Percentiles rank a stretch among this genome's conserved stretches.
phyloP scores from a whole-genome alignment of 2,888 invertebrate genomes.

The Meiosimyza decipiens region DNA sequence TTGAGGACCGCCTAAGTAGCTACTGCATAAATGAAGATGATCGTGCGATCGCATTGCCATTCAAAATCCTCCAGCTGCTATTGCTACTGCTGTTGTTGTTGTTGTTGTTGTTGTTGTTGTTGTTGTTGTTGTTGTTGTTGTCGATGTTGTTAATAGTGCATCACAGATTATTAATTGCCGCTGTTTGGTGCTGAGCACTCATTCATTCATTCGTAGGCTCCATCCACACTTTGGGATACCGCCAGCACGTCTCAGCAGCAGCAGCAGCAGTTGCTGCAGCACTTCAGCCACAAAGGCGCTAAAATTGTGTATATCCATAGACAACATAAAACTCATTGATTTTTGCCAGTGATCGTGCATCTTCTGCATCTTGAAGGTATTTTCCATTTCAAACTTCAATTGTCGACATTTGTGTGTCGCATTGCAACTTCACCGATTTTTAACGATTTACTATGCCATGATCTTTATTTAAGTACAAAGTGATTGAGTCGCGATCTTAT shows the following conservation, averaged over 20 bases:
- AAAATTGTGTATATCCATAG: not conserved
- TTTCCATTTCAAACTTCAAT: not conserved
- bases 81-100: constrained; percentile 42
- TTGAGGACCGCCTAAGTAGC: constrained; percentile 20
- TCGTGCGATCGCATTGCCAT: not conserved
- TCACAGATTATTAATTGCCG: constrained; percentile 47
- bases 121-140: constrained; percentile 10
- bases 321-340: constrained; percentile 10
- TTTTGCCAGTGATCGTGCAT: not conserved
- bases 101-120: constrained; percentile 23
- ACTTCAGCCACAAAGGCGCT: constrained; percentile 33
- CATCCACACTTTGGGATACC: not conserved
- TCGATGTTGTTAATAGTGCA: constrained; percentile 43
- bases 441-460: not conserved
- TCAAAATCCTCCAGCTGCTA: constrained; percentile 40
- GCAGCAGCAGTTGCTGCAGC: not conserved
- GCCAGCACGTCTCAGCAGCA: no score
- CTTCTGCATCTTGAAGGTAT: not conserved
- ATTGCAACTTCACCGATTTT: not conserved
- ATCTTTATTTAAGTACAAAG: constrained; percentile 5
- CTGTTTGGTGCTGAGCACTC: constrained; percentile 38
- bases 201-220: constrained; percentile 6
- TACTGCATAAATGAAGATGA: not conserved
- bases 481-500: constrained; percentile 19
- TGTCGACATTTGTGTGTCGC: constrained; percentile 3